A percentile compares a stretch with the other conserved stretches of the same genome.
Conservation (phyloP, 2,888 invertebrate species). For the Protophormia terraenovae region DNA sequence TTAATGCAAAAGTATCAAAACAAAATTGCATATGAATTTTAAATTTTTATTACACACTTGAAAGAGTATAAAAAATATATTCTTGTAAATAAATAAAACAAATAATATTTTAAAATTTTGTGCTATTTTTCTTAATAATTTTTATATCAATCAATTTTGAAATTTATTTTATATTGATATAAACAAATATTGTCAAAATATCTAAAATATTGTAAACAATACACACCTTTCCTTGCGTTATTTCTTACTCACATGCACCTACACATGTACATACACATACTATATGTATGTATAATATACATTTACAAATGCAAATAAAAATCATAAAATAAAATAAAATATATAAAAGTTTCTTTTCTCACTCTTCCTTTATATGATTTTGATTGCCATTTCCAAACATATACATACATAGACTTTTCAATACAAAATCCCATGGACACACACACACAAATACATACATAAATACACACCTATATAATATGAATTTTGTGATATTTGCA, state of each 20-base stretch:
- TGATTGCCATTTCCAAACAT: conserved; percentile 20
- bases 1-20: neutral
- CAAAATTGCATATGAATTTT: neutral
- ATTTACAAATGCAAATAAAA: conserved; percentile 25
- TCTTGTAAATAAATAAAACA: neutral
- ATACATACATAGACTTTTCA: too few species aligned
- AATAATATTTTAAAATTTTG: neutral
- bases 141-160: conserved; percentile 21
- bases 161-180: conserved; percentile 23
- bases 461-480: neutral
- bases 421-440: neutral
- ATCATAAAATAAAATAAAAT: conserved; percentile 14
- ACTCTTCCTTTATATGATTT: neutral
- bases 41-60: neutral
- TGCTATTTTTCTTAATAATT: neutral
- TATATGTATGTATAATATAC: too few species aligned
- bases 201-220: conserved; percentile 1
- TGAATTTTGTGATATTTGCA: conserved; percentile 16
- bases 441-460: neutral
- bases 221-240: neutral
- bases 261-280: neutral
- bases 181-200: conserved; percentile 48
- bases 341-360: neutral
- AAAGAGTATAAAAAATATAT: neutral
- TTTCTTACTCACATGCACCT: neutral